Conservation (phyloP, 2,888 invertebrate genomes). For the Troglohyphantes excavatus region DNA sequence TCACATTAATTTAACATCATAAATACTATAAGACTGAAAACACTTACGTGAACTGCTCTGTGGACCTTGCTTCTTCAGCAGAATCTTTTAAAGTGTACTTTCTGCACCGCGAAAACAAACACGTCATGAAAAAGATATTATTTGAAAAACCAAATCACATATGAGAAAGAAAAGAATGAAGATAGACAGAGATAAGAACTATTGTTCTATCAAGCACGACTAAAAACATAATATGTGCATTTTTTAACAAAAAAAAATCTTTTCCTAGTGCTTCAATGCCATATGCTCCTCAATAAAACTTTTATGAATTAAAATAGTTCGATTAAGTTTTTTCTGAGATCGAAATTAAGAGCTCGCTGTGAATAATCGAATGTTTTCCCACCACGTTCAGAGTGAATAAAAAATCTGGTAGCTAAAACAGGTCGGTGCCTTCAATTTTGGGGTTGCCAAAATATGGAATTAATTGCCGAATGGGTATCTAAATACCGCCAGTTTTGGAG, state of each 20-base stretch:
- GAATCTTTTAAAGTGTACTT: slow-evolving; percentile 53
- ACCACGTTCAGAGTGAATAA: too few species aligned
- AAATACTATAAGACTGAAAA: too few species aligned
- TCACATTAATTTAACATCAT: too few species aligned
- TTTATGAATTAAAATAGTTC: not conserved
- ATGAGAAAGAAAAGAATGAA: slow-evolving; percentile 7
- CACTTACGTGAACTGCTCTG: slow-evolving; percentile 26
- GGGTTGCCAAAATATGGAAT: not conserved
- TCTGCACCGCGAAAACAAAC: slow-evolving; percentile 60
- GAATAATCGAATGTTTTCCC: too few species aligned
- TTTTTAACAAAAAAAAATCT: not conserved
- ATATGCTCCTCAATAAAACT: not conserved
- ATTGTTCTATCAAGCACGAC: slow-evolving; percentile 36
- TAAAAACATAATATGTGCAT: not conserved
- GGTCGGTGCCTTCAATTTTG: too few species aligned
- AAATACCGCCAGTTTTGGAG: slow-evolving; percentile 31
- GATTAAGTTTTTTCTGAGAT: not conserved
- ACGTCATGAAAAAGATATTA: slow-evolving; percentile 52
- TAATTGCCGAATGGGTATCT: slow-evolving; percentile 2
- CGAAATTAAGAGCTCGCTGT: not conserved
- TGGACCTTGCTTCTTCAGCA: slow-evolving; percentile 13
- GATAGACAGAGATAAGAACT: not conserved
- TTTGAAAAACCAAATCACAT: not conserved
- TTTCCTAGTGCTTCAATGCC: not conserved
- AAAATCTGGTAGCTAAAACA: too few species aligned